Evolutionary conservation across 2,113 vertebrate genomes (phyloP), one percentile per base, ranked within the genome.

Genomic region (Rhadina sibilatrix): DNA sequence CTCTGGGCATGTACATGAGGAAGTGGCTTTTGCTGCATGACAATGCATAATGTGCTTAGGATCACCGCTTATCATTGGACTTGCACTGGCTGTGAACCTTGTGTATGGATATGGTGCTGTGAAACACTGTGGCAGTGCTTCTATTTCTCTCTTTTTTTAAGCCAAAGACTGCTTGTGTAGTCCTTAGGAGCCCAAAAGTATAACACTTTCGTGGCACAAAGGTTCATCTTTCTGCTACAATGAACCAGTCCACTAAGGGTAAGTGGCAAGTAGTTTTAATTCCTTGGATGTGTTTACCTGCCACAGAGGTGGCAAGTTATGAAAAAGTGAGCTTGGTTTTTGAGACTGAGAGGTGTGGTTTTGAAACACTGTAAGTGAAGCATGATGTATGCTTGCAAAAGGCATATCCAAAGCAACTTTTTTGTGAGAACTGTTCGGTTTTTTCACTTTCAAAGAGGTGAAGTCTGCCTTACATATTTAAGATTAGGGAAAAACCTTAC

Each of bases 1-100:
- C 56, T 56, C 24, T 1, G 5, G 56, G 23, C 50, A 56, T 0
- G 3, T 9, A 33, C 35, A 38, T 0, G 1, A 44, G 42, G 40
- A 87, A 65, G 75, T 37, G 54, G 37, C 54, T 47, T 83, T 86
- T 2, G 6, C 27, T 52, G 30, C 12, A 1, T 24, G 33, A 52
- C 1, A 4, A 8, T 46, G 65, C 22, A 37, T 24, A 47, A 31
- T 0, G 1, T 4, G 19, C 66, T 24, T 20, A 19, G 35, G 8
- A 19, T 64, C 47, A 61, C 9, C 25, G 19, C 35, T 50, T 66
- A 30, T 5, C 42, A 5, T 1, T 27, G 38, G 46, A 4, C 56
- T 54, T 75, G 69, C n/a, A 15, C 50, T 74, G 59, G 33, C 23
- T 64, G 38, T 38, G 75, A 86, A 61, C 33, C 27, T 40, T 46